Conservation (phyloP, 2,113 vertebrate genomes). For the Cisticola juncidis region DNA sequence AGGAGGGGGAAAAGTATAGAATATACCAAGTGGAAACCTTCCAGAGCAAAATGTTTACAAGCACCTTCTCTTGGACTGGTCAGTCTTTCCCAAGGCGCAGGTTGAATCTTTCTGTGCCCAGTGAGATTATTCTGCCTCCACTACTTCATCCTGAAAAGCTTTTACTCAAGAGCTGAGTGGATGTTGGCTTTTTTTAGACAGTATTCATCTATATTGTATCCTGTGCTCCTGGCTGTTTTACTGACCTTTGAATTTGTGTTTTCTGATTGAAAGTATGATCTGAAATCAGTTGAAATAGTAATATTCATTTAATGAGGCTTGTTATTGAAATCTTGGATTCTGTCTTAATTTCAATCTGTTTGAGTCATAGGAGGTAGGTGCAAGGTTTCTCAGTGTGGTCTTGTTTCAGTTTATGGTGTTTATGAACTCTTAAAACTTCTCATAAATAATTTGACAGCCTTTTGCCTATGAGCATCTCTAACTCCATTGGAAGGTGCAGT, state of each 20-base stretch:
- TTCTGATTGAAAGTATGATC: not conserved
- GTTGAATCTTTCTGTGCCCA: not conserved
- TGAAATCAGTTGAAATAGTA: not conserved
- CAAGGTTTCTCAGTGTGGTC: not conserved
- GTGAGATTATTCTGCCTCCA: not conserved
- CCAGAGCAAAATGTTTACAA: not conserved
- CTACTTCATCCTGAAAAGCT: not conserved
- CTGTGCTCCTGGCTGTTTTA: not conserved
- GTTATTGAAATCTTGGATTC: not conserved
- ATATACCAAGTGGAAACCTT: not conserved
- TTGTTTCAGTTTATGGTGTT: not conserved
- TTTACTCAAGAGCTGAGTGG: not conserved
- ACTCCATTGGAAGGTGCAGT: not conserved
- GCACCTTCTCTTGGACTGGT: not conserved
- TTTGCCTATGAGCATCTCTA: not conserved
- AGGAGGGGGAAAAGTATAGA: fast-evolving
- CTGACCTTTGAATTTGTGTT: not conserved
- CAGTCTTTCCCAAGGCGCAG: not conserved
- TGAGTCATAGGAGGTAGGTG: not conserved
- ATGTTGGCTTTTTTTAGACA: not conserved
- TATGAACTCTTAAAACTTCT: not conserved
- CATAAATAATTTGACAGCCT: not conserved
- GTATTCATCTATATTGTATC: not conserved
- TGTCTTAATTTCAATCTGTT: not conserved
- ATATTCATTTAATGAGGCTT: not conserved